Conservation (phyloP, 2,113 vertebrate species). For the Cranoglanis bouderius region DNA sequence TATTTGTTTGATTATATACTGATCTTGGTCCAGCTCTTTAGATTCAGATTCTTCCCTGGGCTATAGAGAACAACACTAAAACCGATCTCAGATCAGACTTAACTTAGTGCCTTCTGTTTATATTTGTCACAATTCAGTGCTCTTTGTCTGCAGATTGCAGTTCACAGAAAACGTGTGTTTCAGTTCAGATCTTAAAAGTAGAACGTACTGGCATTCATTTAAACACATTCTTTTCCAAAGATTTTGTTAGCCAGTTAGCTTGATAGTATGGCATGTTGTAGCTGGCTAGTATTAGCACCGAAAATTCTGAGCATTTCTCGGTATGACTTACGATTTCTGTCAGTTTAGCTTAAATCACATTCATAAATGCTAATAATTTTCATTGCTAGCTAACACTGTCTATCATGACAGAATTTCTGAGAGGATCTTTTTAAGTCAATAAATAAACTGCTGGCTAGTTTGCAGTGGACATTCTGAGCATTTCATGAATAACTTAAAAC, state of each 20-base stretch:
- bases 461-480: neutral
- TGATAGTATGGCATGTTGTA: neutral
- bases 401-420: neutral
- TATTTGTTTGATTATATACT: too few species aligned
- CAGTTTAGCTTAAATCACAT: neutral
- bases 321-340: neutral
- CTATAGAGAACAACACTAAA: neutral
- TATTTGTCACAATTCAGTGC: neutral
- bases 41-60: neutral
- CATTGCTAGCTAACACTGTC: neutral
- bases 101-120: neutral
- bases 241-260: neutral
- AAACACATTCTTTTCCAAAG: neutral
- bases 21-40: neutral
- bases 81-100: neutral
- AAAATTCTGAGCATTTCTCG: neutral
- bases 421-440: neutral
- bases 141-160: neutral
- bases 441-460: neutral
- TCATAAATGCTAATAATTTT: neutral
- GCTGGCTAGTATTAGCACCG: neutral
- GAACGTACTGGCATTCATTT: neutral
- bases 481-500: neutral
- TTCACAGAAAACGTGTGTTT: neutral
- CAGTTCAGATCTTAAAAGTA: neutral